Evolutionary conservation across 1,140 invertebrate genomes (phyloP), one percentile per base, ranked within the genome.

Genomic region (Drosophila arawakana): DNA sequence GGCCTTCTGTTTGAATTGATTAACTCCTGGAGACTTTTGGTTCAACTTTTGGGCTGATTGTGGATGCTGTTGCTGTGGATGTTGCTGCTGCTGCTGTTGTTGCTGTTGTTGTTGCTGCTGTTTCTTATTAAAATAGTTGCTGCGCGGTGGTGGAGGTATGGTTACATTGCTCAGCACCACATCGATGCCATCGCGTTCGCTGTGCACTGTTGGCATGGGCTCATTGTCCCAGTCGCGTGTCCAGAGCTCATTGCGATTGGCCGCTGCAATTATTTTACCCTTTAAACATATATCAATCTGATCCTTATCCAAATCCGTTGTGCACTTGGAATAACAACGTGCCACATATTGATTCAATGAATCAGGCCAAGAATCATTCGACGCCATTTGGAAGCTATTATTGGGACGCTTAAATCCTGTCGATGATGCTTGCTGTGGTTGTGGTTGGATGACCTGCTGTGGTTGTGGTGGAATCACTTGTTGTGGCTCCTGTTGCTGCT

Each of bases 241-340:
- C 95, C 95, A 97, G 13, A 98, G 94, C 69, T 96, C 96, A 62
- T 96, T 96, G 77, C 96, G 95, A 80, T 96, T 96, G n/a, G 96
- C 96, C 0, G 97, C 97, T 50, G 95, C 95, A 18, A 97, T 98
- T 66, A 99, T 96, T 93, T 98, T 97, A 41, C 97, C 97, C 92
- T 98, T 98, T 35, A 99, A 93, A 77, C 98, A 96, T 68, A 97
- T 97, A 91, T 98, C 97, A 60, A 99, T 97, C 91, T 97, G 96
- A 94, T 99, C 97, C 93, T 98, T 97, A 92, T 99, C 97, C 62
- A 97, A 94, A 61, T 95, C 94, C 10, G 97, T 97, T 80, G 95
- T 95, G 90, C 97, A 98, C 93, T 97, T 97, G 41, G 96, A 95
- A 94, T 98, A 99, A 85, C 97, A 98, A 74, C 96, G 95, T 80